These are phyloP conservation scores for Microchirus variegatus DNA, from an alignment of 2,797 vertebrate genomes.

Conservation along the genomic window DNA sequence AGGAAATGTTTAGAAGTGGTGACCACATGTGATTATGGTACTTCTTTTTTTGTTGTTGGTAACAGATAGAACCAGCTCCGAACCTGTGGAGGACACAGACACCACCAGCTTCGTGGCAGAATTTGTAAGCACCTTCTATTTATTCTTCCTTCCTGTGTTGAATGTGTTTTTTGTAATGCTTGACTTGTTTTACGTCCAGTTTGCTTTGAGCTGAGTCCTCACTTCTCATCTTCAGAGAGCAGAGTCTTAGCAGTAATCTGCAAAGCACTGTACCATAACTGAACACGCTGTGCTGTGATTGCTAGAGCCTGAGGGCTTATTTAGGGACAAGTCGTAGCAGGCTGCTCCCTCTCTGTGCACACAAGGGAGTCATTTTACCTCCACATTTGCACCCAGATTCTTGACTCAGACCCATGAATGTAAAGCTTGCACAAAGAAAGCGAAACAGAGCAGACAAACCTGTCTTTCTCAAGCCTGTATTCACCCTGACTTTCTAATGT, in stretches of 20 bases:
- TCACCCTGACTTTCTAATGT: slow-evolving; percentile 24
- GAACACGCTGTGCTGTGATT: slow-evolving; percentile 47
- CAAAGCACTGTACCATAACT: slow-evolving; percentile 50
- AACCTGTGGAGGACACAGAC: slow-evolving; percentile 95
- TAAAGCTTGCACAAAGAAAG: slow-evolving; percentile 2
- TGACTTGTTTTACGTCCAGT: slow-evolving; percentile 21
- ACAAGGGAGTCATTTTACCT: slow-evolving; percentile 41
- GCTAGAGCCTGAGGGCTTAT: slow-evolving; percentile 37
- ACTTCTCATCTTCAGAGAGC: slow-evolving; percentile 30
- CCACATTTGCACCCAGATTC: slow-evolving; percentile 25
- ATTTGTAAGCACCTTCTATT: slow-evolving; percentile 76
- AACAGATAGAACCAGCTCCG: slow-evolving; percentile 83
- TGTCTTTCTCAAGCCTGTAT: slow-evolving; percentile 14
- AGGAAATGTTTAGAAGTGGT: background rate
- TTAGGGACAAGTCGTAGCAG: slow-evolving; percentile 65
- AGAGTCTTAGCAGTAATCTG: slow-evolving; percentile 48
- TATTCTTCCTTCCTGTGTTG: background rate
- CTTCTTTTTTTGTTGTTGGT: background rate
- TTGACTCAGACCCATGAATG: slow-evolving; percentile 7
- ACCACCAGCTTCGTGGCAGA: slow-evolving; percentile 89
- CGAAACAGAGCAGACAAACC: slow-evolving; percentile 7
- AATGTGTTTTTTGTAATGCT: slow-evolving; percentile 8
- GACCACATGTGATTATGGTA: background rate
- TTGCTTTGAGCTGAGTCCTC: slow-evolving; percentile 43
- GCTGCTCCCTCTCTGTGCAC: slow-evolving; percentile 38